phyloP scores from a whole-genome alignment of 2,797 vertebrate genomes.

The Oryzias sinensis region DNA sequence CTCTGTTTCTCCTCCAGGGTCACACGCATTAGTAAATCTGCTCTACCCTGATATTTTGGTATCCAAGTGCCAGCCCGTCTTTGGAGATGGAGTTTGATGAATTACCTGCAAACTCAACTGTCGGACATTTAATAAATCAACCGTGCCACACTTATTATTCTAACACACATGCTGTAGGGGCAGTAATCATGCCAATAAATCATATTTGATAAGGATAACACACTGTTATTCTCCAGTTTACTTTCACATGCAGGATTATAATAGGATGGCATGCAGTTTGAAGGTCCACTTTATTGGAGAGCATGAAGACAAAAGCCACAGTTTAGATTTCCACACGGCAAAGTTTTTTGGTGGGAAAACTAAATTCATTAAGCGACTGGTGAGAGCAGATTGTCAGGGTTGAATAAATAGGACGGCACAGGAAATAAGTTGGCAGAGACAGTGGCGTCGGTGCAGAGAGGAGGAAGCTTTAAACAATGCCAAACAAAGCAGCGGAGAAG shows the following conservation, averaged over 20 bases:
- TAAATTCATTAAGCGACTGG: constrained; percentile 57
- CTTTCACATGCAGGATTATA: constrained; percentile 43
- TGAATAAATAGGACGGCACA: constrained; percentile 62
- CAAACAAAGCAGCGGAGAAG: constrained; percentile 47
- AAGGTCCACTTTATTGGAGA: constrained; percentile 30
- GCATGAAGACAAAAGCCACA: constrained; percentile 36
- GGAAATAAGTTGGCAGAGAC: constrained; percentile 61
- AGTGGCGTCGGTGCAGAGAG: constrained; percentile 34
- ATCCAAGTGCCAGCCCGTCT: constrained; percentile 64
- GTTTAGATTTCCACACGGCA: constrained; percentile 37
- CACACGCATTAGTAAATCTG: constrained; percentile 64
- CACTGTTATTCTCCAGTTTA: constrained; percentile 58
- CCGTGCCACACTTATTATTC: constrained; percentile 66
- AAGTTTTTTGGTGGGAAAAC: constrained; percentile 52
- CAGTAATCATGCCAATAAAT: constrained; percentile 77
- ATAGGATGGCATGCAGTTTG: constrained; percentile 56
- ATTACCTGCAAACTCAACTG: constrained; percentile 69
- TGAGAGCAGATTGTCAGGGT: constrained; percentile 64
- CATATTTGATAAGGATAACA: constrained; percentile 70
- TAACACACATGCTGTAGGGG: constrained; percentile 51
- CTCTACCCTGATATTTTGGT: constrained; percentile 71
- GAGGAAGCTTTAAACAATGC: constrained; percentile 47
- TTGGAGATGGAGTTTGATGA: constrained; percentile 78
- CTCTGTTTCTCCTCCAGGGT: constrained; percentile 57
- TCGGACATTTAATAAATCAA: constrained; percentile 79